Base-by-base conservation (phyloP, 2,797 vertebrate genomes). In the Danio tinwini region DNA sequence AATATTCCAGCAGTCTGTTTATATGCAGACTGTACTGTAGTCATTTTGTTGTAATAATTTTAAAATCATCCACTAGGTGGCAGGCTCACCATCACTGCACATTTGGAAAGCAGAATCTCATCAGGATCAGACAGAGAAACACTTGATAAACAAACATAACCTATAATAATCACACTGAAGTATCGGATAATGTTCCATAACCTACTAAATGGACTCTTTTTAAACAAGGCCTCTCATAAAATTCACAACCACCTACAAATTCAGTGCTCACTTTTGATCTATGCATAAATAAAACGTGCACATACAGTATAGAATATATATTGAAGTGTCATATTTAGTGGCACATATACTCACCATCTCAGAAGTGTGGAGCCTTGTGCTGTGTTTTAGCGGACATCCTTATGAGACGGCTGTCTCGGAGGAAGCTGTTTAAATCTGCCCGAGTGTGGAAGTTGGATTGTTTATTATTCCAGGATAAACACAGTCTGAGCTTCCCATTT, bases 381-480 rank as follows among this genome's bases (percentile, higher is more conserved):
- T 52, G 44, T 16, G 17, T 71, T 29, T 49, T 69, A 70, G 45
- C 42, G 63, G 74, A 84, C 58, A 75, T 81, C 71, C 50, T 19
- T 16, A 3, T 64, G 45, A 81, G 83, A 89, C 67, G 1, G 81
- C 59, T 5, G 44, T 64, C 71, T 82, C 42, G 85, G 87, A 86
- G 90, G 90, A 92, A 89, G 81, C 72, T 79, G 81, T 82, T 86
- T 89, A 87, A 88, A 87, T 91, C 85, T 87, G 85, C 77, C 82
- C 85, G 85, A 88, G 80, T 55, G 44, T 86, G 89, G 89, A 93
- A 92, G 87, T 71, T 39, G 86, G 84, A 89, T 89, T 89, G 91
- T 90, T 92, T 91, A 90, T 92, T 91, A 74, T 88, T 49, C 6
- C 80, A 84, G 86, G 82, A 74, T 87, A 92, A 92, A 92, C 89